These are phyloP conservation scores for Bubo bubo DNA, from an alignment of 2,113 vertebrate species.

Conservation along the genomic window DNA sequence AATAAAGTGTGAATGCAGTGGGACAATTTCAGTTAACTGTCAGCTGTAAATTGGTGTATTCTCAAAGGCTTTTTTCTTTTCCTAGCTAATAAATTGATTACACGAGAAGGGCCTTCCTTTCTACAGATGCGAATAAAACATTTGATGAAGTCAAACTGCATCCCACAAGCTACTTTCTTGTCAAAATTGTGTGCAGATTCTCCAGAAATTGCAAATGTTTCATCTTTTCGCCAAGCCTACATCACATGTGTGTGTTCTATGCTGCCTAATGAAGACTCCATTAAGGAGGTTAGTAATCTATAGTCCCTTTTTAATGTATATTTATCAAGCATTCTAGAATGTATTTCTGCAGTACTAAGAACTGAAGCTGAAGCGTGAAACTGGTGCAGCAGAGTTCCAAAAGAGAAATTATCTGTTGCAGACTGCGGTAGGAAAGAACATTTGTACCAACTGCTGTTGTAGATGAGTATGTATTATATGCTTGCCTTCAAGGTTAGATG, in stretches of 20 bases:
- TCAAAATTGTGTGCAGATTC: constrained; percentile 92
- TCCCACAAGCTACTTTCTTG: constrained; percentile 88
- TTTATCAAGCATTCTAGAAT: neutral
- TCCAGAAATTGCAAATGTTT: constrained; percentile 83
- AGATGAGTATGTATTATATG: neutral
- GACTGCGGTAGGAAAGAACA: neutral
- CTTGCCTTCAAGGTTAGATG: neutral
- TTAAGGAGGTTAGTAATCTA: constrained; percentile 86
- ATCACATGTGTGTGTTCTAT: constrained; percentile 91
- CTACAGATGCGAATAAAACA: constrained; percentile 98
- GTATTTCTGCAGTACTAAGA: neutral
- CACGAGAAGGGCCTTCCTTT: constrained; percentile 93
- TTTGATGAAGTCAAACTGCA: constrained; percentile 92
- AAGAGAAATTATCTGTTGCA: neutral
- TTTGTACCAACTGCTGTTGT: neutral
- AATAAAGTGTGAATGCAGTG: neutral
- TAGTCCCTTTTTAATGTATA: neutral
- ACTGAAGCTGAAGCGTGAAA: neutral
- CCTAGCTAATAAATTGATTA: constrained; percentile 88
- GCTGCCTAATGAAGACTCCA: constrained; percentile 93
- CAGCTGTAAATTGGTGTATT: neutral
- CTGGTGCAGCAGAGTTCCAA: neutral
- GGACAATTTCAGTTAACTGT: neutral
- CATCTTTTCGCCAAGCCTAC: constrained; percentile 91
- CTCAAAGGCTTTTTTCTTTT: constrained; percentile 65